Percentiles rank a stretch among this genome's conserved stretches.
Conservation (phyloP, 2,888 invertebrate species). For the Polyommatus icarus region DNA sequence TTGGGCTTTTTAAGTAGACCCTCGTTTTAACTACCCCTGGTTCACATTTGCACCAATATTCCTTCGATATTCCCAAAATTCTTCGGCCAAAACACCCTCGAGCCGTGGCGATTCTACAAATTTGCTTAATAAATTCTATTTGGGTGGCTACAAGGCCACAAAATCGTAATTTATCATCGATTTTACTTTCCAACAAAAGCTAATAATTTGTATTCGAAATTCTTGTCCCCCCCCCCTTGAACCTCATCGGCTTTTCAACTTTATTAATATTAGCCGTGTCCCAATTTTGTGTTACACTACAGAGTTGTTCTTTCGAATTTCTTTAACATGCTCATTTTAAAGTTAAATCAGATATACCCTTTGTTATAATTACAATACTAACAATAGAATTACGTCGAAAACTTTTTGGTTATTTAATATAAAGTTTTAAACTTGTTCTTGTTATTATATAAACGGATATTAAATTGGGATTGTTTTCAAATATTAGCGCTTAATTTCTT, state of each 20-base stretch:
- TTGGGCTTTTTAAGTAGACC: background rate
- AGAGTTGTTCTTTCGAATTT: conserved; percentile 33
- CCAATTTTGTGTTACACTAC: conserved; percentile 50
- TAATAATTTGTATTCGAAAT: conserved; percentile 62
- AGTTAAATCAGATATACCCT: conserved; percentile 13
- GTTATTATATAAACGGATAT: conserved; percentile 6
- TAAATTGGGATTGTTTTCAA: conserved; percentile 10
- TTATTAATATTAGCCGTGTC: conserved; percentile 52
- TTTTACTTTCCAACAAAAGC: conserved; percentile 63
- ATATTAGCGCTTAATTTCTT: background rate
- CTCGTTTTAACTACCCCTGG: conserved; percentile 1
- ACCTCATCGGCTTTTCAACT: conserved; percentile 53
- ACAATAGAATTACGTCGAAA: conserved; percentile 17
- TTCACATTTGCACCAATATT: conserved; percentile 34
- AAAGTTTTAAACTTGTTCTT: conserved; percentile 12
- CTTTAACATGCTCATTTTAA: conserved; percentile 27
- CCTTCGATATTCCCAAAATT: conserved; percentile 40
- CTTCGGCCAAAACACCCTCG: conserved; percentile 41
- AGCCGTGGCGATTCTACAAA: conserved; percentile 54
- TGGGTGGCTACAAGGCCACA: conserved; percentile 59
- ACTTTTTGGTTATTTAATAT: conserved; percentile 27
- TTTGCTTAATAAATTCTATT: conserved; percentile 62
- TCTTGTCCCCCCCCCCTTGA: conserved; percentile 44
- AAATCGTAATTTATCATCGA: conserved; percentile 66
- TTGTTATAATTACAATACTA: conserved; percentile 25